Base-by-base conservation (phyloP, 2,888 invertebrate genomes). In the Aromia moschata region DNA sequence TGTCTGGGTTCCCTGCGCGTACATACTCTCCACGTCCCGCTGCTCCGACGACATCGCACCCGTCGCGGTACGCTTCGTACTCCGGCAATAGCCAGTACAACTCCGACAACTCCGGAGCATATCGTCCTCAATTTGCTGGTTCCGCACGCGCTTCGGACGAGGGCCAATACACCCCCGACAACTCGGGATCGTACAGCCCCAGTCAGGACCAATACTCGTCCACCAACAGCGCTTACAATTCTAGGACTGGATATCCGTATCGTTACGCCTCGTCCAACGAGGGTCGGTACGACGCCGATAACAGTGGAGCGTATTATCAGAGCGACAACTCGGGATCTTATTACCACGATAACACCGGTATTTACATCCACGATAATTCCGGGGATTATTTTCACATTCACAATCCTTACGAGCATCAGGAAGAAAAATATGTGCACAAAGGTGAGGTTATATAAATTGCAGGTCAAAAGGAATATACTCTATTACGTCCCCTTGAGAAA, bases 301-400 rank as follows among this genome's bases (percentile, higher is more conserved):
- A 56, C 30, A 15, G 7, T 7, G 33, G 54, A 58, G 25, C 5
- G 7, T 67, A 33, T 30, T 62, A 64, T 7, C 58, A 49, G 16
- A 86, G 86, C 74, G 72, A 74, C 17, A 71, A 83, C 56, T 83
- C 83, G 60, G 84, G 84, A 1, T 83, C 81, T 75, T 85, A 45
- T 16, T 47, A 53, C n/a, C 52, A 52, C 12, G 56, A 58, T 53
- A 46, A 45, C 12, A 45, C 36, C 5, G 56, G 63, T 62, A 20
- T 16, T 43, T 56, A 56, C n/a, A 36, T 45, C 12, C 43, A 49
- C 37, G 56, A 37, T 25, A 44, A 58, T 17, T 36, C 54, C 18
- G 60, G 60, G 1, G 46, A 25, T 2, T 56, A 85, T 75, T 83
- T 83, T 62, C 83, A 84, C 12, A 83, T 83, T 12, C 83, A 83